Base-by-base conservation (phyloP, 2,113 vertebrate species). In the Nematolebias whitei region DNA sequence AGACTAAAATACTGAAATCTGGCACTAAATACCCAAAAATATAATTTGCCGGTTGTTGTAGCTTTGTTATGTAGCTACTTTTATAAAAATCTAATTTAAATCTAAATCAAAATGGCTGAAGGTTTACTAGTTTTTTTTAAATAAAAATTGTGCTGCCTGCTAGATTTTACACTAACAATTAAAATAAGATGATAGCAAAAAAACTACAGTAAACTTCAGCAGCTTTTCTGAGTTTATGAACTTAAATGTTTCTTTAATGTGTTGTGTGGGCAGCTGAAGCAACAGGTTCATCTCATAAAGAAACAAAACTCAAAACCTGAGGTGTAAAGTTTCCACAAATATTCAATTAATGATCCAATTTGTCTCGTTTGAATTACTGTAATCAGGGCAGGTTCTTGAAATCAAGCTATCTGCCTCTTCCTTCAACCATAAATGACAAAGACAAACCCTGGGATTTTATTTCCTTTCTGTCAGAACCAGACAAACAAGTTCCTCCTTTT, bases 391-490 rank as follows among this genome's bases (percentile, higher is more conserved):
- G 4, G 2, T n/a, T 79, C 2, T 18, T 61, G 24, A 70, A 81
- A 78, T 64, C 58, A 35, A 24, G 26, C 73, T 49, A 78, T 71
- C 71, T 74, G 56, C 47, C 67, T 78, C 39, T 71, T 76, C 63
- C 35, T 71, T 74, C 62, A 56, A 38, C 69, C 73, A 61, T 77
- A 62, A 64, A 75, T 61, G 24, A 78, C 72, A 83, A 76, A 84
- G 68, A 85, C 56, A 88, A 84, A 80, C 74, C 68, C 58, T 38
- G 23, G 85, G 84, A 90, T 92, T 91, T 89, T 68, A 91, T 92
- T 91, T 92, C 90, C 84, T 85, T 87, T 90, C 72, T 85, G 82
- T 78, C 66, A 89, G 74, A 93, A 93, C 92, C 88, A 80, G 91
- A 71, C 69, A 76, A 92, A 92, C 92, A 0, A 78, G 92, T 93